Evolutionary conservation across 1,140 invertebrate species (phyloP).

Genomic region (Riptortus pedestris): DNA sequence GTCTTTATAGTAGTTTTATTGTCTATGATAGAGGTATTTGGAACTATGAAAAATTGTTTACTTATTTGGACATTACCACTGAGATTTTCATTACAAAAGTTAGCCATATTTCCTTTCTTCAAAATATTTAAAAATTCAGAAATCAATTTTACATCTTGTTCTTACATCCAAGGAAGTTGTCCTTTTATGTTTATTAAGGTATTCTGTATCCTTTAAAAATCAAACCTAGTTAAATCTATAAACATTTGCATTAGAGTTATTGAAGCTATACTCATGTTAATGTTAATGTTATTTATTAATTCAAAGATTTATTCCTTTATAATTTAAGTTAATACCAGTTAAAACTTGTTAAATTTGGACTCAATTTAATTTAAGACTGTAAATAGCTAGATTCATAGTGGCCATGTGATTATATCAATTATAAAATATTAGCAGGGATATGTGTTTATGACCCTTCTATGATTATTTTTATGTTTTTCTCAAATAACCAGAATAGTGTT

Average conservation of each 20-base stretch:
- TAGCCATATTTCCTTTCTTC: no score
- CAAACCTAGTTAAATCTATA: not conserved
- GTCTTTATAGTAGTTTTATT: no score
- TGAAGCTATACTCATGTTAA: not conserved
- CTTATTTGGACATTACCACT: no score
- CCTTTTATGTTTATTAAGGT: no score
- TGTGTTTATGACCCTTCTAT: not conserved
- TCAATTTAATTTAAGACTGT: slow-evolving; percentile 16
- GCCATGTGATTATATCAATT: slow-evolving; percentile 15
- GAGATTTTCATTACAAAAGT: no score
- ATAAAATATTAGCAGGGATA: slow-evolving; percentile 13
- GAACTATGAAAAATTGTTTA: no score
- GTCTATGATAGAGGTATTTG: no score
- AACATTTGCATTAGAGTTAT: not conserved
- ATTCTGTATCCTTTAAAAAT: not conserved
- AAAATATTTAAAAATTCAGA: no score
- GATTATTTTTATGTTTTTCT: not conserved
- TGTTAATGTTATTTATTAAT: not conserved
- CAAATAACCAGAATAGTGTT: not conserved
- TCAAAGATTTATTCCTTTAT: not conserved
- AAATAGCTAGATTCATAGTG: slow-evolving; percentile 10
- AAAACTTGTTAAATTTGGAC: not conserved
- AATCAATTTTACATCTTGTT: no score
- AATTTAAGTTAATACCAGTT: not conserved
- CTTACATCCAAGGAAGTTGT: no score